phyloP scores from a whole-genome alignment of 2,888 invertebrate species.

The Platynereis dumerilii region DNA sequence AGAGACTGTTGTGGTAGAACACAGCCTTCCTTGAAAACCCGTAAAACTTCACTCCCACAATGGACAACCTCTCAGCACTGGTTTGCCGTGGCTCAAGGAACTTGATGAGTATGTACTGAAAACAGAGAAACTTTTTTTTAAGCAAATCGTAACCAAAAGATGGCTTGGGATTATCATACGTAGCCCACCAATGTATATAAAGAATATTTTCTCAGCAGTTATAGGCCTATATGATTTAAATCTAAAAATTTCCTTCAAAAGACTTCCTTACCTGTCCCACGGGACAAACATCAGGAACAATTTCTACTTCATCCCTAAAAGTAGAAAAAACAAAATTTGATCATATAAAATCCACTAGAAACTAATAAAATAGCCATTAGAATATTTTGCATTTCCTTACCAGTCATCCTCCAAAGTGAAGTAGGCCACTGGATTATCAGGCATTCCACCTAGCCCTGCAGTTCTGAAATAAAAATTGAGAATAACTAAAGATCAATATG shows the following conservation, averaged over 20 bases:
- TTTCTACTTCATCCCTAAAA: conserved; percentile 59
- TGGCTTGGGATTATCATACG: too few relatives aligned
- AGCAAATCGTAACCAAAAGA: too few relatives aligned
- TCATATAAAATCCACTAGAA: background rate
- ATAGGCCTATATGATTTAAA: too few relatives aligned
- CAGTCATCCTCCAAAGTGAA: conserved; percentile 58
- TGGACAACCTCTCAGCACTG: conserved; percentile 47
- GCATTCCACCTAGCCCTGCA: conserved; percentile 51
- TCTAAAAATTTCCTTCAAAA: too few relatives aligned
- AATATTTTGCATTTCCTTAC: too few relatives aligned
- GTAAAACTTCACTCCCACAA: conserved; percentile 55
- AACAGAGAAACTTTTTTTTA: conserved; percentile 24
- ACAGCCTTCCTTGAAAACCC: conserved; percentile 44
- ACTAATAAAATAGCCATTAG: too few relatives aligned
- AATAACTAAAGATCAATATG: too few relatives aligned
- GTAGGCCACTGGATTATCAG: conserved; percentile 52
- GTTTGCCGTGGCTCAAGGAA: conserved; percentile 55
- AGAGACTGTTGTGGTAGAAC: background rate
- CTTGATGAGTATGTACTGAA: conserved; percentile 57
- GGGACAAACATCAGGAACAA: conserved; percentile 52
- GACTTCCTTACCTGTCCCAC: conserved; percentile 55
- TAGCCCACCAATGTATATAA: too few relatives aligned
- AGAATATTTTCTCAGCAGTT: too few relatives aligned
- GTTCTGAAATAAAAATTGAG: conserved; percentile 40
- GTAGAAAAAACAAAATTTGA: conserved; percentile 10